Evolutionary conservation across 2,888 invertebrate species (phyloP), one percentile per base, ranked within the genome.

Genomic region (Monopis laevigella): DNA sequence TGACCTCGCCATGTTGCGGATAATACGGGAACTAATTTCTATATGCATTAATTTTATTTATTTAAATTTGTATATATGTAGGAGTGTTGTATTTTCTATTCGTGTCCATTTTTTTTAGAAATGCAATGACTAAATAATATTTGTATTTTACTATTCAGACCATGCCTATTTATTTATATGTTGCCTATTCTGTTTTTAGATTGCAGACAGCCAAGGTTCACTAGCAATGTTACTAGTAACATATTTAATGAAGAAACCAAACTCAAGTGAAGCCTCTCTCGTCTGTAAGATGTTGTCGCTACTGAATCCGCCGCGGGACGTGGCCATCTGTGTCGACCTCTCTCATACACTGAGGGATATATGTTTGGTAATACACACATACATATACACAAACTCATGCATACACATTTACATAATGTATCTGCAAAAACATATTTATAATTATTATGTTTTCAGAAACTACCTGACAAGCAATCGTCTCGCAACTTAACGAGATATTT

Each of bases 381-480:
- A n/a, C n/a, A n/a, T n/a, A n/a, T n/a, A n/a, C 24, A 24, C 24
- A 24, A 24, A 24, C 10, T 6, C 6, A 29, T 29, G 5, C 12
- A 7, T 29, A 29, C 29, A n/a, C n/a, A n/a, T n/a, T n/a, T n/a
- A n/a, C n/a, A n/a, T n/a, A n/a, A 16, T 2, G 2, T 35, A 16
- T 35, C 2, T 35, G 35, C 5, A 35, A 35, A n/a, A 35, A 12
- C 10, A 14, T 2, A 16, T 16, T 35, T 21, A 18, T 38, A 24
- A n/a, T 21, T 38, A 38, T 3, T 34, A 24, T 40, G 32, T 12
- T 58, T 56, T 10, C 59, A 82, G 82, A 70, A 73, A 60, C 43
- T 81, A n/a, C 64, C 74, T 0, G 81, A 82, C 47, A 82, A 77
- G 46, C 73, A 71, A 35, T 75, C 80, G 0, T 62, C 66, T 42